Base-by-base conservation (phyloP, 1,140 invertebrate genomes). In the Pararge aegeria region DNA sequence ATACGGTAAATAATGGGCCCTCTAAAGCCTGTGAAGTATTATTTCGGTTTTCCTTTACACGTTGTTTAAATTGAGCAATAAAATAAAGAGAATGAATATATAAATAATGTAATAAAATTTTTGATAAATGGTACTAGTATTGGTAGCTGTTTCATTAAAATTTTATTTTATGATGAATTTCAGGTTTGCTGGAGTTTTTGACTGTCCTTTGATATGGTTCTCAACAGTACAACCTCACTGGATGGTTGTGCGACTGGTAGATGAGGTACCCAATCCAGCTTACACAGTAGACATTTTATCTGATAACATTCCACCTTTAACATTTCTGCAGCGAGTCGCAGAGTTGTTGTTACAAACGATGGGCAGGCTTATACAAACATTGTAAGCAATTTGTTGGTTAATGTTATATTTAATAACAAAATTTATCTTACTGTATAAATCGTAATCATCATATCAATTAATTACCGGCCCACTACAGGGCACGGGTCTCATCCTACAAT, bases 121-220 rank as follows among this genome's bases (percentile, higher is more conserved):
- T n/a, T n/a, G n/a, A n/a, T n/a, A n/a, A n/a, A n/a, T n/a, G 24
- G 24, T 24, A 4, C 24, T 24, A 24, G 24, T 30, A 1, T 30
- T 15, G 2, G n/a, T 4, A 16, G 4, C 2, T 15, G 4, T 40
- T 2, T 15, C 2, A 15, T 15, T 4, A 4, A 15, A 42, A 16
- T 15, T 0, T 16, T 18, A 9, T 16, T 1, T 16, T 16, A 0
- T 18, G 4, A 24, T 6, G 5, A 16, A 1, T 42, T 37, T 37
- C 54, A 56, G 50, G 10, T 54, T 56, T 30, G 34, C 61, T 20
- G 61, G 37, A 5, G 27, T 70, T n/a, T 70, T 55, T 6, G 53
- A 64, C 19, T 70, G 68, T 49, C 68, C 68, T 7, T 56, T 59
- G 5, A 64, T 70, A 34, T 70, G 70, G 72, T 42, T 70, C 10